Base-by-base conservation (phyloP, 2,113 vertebrate species). In the Ranitomeya imitator region DNA sequence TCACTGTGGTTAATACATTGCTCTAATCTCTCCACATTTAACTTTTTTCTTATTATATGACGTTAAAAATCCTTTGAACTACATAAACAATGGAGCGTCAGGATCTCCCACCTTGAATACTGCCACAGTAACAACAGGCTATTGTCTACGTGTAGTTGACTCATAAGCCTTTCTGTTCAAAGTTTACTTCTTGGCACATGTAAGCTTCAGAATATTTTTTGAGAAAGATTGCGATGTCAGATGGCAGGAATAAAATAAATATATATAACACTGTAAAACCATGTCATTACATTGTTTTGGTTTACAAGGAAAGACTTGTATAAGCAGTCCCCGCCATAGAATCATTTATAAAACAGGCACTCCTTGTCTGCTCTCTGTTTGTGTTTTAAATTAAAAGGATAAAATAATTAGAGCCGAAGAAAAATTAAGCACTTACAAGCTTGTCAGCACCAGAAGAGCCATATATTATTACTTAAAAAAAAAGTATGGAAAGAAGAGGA, bases 361-460 rank as follows among this genome's bases (percentile, higher is more conserved):
- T 67, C 73, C 87, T 67, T 84, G 81, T 78, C 81, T 78, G 37
- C 81, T 13, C 87, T 69, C 60, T 78, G 82, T 61, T 84, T 84
- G 73, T 89, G 78, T 89, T 79, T 89, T 85, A 89, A 55, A 89
- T 89, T 85, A 78, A 89, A 89, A 23, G 87, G 87, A 89, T 85
- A 85, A 89, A 89, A 89, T 89, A 85, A 89, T 89, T 89, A 85
- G 87, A 89, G 60, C 81, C 23, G 74, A 85, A 60, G 71, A 85
- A 89, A 89, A 85, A 89, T 79, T 69, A 89, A 89, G 87, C 74
- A 37, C 87, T 89, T 89, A 89, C 82, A 79, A 89, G 87, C 73
- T 83, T 89, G 87, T 89, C 87, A 89, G 82, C 82, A 84, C 87
- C 82, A 89, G 87, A 57, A 63, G 4, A 83, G 69, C 79, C 71